phyloP scores from a whole-genome alignment of 2,888 invertebrate genomes.

The Gnatocerus cornutus region DNA sequence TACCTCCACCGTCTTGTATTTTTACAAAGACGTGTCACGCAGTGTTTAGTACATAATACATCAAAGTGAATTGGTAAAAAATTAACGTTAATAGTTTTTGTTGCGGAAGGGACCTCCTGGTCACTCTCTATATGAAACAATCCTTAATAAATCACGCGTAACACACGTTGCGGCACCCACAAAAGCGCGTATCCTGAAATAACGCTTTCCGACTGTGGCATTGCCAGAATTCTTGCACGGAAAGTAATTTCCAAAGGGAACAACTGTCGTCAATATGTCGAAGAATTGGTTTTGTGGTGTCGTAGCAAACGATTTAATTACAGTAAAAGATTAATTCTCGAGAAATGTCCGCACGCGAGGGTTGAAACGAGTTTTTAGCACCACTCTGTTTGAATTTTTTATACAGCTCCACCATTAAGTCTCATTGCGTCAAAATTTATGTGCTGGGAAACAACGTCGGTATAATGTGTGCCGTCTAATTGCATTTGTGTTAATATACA shows the following conservation, averaged over 20 bases:
- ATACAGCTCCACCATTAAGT: neutral
- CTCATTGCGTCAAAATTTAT: conserved; percentile 22
- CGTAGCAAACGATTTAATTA: conserved; percentile 4
- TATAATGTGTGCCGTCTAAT: conserved; percentile 32
- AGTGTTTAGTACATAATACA: conserved; percentile 32
- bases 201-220: conserved; percentile 1
- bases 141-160: conserved; percentile 35
- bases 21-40: conserved; percentile 14
- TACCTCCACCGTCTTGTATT: conserved; percentile 4
- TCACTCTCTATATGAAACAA: conserved; percentile 20
- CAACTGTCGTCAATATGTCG: conserved; percentile 25
- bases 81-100: conserved; percentile 22
- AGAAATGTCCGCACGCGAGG: neutral
- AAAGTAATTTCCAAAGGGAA: conserved; percentile 23
- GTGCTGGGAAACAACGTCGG: neutral
- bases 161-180: conserved; percentile 32
- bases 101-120: conserved; percentile 3
- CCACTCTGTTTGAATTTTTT: conserved; percentile 3
- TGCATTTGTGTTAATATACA: conserved; percentile 41
- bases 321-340: neutral
- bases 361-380: neutral
- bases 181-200: conserved; percentile 17
- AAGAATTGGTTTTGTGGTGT: conserved; percentile 9
- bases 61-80: conserved; percentile 29
- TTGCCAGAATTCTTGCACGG: conserved; percentile 30